Base-by-base conservation (phyloP, 2,797 vertebrate genomes). In the Paguma larvata region DNA sequence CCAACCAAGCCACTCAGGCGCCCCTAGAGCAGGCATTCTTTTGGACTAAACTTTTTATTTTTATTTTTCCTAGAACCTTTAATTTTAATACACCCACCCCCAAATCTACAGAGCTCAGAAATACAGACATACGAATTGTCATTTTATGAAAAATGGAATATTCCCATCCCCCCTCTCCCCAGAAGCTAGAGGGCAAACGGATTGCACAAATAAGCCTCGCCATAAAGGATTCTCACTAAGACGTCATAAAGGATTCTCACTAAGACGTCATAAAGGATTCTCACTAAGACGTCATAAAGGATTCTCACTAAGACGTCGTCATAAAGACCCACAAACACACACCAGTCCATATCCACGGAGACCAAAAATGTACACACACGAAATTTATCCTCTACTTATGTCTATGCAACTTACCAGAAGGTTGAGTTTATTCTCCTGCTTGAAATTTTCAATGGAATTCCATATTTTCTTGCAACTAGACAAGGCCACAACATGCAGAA, bases 401-500 rank as follows among this genome's bases (percentile, higher is more conserved):
- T 27, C 85, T 79, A 51, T 27, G 0, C 1, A 87, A 97, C 98
- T 98, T 97, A 99, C 99, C 99, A 99, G 97, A 34, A 99, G 99
- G 46, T 99, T 94, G 3, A 99, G 93, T 48, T 95, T 95, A 98
- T 99, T 98, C 77, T 98, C 98, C 30, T 98, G 98, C 34, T 92
- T 98, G 97, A 99, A 99, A 95, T 92, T 98, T 97, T 99, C 99
- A 21, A 98, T 99, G 97, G 99, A 99, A 86, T 99, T 99, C 99
- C 99, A 99, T 82, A 99, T 99, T 94, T 99, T 98, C 93, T 98
- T 99, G 5, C 98, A 98, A 63, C 98, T 98, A 88, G 99, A 99
- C 98, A 99, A 98, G 98, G 99, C 99, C 94, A 99, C 97, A 46
- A 99, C 94, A 89, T 99, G 99, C 87, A 99, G 73, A 80, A 99